phyloP scores from a whole-genome alignment of 2,888 invertebrate species.

The Incurvaria masculella region DNA sequence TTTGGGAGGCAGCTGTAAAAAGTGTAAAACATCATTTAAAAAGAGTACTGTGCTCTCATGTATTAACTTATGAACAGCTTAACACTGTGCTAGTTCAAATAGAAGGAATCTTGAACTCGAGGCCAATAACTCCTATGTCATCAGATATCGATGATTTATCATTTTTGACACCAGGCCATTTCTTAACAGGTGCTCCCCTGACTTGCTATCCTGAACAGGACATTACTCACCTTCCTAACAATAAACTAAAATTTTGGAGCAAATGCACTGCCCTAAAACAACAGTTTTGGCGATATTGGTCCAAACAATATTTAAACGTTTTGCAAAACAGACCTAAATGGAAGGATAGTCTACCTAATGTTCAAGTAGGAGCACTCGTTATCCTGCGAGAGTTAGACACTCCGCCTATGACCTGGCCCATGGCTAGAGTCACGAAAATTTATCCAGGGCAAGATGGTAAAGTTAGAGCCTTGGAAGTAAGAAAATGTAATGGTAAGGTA shows the following conservation, averaged over 20 bases:
- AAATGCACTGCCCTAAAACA: slow-evolving; percentile 3
- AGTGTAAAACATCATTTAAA: slow-evolving; percentile 6
- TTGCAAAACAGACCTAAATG: slow-evolving; percentile 1
- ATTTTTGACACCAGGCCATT: slow-evolving; percentile 7
- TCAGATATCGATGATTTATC: slow-evolving; percentile 1
- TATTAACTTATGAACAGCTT: slow-evolving; percentile 7
- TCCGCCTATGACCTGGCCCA: too few relatives aligned
- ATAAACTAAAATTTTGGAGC: slow-evolving; percentile 2
- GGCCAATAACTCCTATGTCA: slow-evolving; percentile 3
- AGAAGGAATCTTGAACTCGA: slow-evolving; percentile 7
- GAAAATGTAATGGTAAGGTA: too few relatives aligned
- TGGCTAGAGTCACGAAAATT: too few relatives aligned
- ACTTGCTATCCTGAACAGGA: background rate
- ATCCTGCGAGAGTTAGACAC: too few relatives aligned
- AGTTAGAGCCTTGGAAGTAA: too few relatives aligned
- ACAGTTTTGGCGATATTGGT: slow-evolving; percentile 6
- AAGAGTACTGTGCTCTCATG: slow-evolving; percentile 3
- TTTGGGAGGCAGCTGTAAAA: slow-evolving; percentile 5
- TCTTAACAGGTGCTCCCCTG: background rate
- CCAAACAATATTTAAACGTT: background rate
- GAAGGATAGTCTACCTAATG: background rate
- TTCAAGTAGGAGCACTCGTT: slow-evolving; percentile 1
- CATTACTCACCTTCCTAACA: background rate
- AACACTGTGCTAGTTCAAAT: slow-evolving; percentile 5
- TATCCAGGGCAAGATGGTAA: too few relatives aligned